phyloP scores from a whole-genome alignment of 2,113 vertebrate genomes.

The Saccopteryx leptura region DNA sequence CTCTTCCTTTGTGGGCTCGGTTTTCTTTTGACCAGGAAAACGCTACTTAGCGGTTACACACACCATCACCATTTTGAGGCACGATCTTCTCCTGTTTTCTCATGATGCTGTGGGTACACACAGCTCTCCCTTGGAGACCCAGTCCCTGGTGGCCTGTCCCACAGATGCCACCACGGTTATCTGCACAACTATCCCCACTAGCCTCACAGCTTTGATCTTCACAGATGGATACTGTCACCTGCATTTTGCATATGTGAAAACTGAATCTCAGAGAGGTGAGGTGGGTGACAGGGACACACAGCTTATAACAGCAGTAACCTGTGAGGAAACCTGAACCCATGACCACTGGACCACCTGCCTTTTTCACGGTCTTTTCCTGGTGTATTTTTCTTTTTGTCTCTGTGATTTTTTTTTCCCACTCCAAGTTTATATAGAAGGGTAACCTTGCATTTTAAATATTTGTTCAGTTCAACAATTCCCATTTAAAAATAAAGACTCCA shows the following conservation, averaged over 20 bases:
- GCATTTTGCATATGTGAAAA: neutral
- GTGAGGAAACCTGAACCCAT: rapidly evolving
- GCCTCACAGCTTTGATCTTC: rapidly evolving
- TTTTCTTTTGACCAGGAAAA: neutral
- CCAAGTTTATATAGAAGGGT: neutral
- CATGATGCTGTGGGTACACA: rapidly evolving
- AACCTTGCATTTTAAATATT: neutral
- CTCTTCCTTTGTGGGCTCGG: no score
- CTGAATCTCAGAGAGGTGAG: neutral
- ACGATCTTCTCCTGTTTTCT: neutral
- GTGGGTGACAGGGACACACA: neutral
- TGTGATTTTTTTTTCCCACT: neutral
- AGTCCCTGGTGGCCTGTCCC: rapidly evolving
- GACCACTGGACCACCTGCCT: rapidly evolving
- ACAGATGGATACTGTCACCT: rapidly evolving
- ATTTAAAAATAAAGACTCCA: constrained; percentile 11
- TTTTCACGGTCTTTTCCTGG: neutral
- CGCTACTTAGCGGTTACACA: rapidly evolving
- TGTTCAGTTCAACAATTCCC: neutral
- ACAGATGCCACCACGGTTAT: rapidly evolving
- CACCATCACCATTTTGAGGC: no score
- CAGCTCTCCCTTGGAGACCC: rapidly evolving
- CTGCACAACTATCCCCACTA: rapidly evolving
- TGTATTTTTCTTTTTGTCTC: neutral
- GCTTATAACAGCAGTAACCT: no score